phyloP scores from a whole-genome alignment of 2,113 vertebrate genomes.

The Micronisus gabar region DNA sequence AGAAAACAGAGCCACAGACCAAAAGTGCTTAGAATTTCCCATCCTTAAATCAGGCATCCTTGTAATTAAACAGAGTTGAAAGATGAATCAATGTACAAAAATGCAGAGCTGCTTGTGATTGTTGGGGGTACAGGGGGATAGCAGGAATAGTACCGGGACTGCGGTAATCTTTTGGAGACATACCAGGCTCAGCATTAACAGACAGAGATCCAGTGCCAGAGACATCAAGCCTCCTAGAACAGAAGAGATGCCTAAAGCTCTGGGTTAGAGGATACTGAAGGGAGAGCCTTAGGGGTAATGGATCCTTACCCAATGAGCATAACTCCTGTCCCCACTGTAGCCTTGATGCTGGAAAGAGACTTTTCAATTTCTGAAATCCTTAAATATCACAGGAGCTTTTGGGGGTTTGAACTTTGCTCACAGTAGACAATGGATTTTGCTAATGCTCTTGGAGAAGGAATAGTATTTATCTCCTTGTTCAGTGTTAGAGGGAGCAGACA shows the following conservation, averaged over 20 bases:
- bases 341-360: background rate
- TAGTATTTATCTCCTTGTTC: background rate
- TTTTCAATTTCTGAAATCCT: background rate
- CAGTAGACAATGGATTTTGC: background rate
- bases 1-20: background rate
- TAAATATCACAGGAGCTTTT: background rate
- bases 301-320: background rate
- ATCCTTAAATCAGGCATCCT: background rate
- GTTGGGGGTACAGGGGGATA: background rate
- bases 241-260: slow-evolving; percentile 31
- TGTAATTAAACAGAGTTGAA: slow-evolving; percentile 20
- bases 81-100: slow-evolving; percentile 43
- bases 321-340: background rate
- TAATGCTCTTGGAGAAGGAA: background rate
- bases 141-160: slow-evolving; percentile 2
- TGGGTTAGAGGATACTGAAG: slow-evolving; percentile 24
- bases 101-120: slow-evolving; percentile 30
- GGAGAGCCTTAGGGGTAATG: slow-evolving; percentile 18
- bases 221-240: slow-evolving; percentile 19
- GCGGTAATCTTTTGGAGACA: slow-evolving; percentile 13
- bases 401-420: background rate
- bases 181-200: slow-evolving; percentile 18
- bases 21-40: slow-evolving; percentile 8
- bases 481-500: background rate
- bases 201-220: slow-evolving; percentile 5